Percentiles rank a stretch among this genome's conserved stretches.
These are phyloP conservation scores for Stenichneumon culpator DNA, from an alignment of 2,888 invertebrate genomes.

Conservation along the genomic window DNA sequence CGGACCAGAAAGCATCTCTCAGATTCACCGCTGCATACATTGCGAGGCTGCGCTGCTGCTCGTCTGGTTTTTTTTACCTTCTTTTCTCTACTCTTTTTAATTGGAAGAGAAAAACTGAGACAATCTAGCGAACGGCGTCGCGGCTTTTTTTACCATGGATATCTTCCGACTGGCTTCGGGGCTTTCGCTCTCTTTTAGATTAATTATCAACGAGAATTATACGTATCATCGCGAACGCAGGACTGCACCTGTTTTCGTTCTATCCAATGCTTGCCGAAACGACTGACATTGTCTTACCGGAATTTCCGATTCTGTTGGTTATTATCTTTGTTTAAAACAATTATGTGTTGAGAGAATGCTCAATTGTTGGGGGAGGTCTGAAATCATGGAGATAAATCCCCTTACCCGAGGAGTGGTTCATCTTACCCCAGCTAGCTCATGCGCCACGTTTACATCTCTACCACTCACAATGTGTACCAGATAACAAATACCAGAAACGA, in stretches of 20 bases:
- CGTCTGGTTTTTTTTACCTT: conserved; percentile 8
- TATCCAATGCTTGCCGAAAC: background rate
- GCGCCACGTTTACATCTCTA: too few species aligned
- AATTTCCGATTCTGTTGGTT: background rate
- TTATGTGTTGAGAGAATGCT: too few species aligned
- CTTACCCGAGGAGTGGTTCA: too few species aligned
- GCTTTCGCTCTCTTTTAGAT: background rate
- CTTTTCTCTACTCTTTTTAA: background rate
- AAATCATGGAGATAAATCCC: too few species aligned
- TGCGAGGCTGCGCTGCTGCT: conserved; percentile 9
- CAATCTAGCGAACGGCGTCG: conserved; percentile 13
- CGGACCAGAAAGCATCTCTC: conserved; percentile 34
- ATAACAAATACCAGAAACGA: too few species aligned
- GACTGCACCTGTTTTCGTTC: background rate
- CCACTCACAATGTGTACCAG: too few species aligned
- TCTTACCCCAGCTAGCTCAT: too few species aligned
- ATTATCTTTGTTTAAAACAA: background rate
- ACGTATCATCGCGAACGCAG: background rate
- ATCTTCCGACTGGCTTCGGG: too few species aligned
- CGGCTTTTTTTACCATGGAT: background rate
- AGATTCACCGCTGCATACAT: conserved; percentile 3
- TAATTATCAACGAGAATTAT: background rate
- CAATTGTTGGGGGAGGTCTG: too few species aligned
- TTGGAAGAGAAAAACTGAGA: background rate
- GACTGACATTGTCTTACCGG: background rate